Conservation (phyloP, 2,888 invertebrate species). For the Calliphora vomitoria region DNA sequence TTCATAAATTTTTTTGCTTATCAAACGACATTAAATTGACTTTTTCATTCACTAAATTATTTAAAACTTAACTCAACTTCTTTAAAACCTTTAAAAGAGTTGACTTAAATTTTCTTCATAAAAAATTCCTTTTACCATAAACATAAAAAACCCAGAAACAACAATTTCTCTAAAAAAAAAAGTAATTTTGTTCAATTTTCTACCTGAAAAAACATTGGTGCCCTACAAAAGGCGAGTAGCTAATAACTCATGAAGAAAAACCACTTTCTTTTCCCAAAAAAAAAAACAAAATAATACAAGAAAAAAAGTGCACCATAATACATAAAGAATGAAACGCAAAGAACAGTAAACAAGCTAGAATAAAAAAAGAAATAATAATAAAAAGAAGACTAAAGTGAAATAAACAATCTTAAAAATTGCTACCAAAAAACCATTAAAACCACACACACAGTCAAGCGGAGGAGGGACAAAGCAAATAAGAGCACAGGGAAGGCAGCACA, state of each 20-base stretch:
- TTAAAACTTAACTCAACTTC: not conserved
- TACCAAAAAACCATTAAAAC: constrained; percentile 69
- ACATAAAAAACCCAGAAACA: constrained; percentile 10
- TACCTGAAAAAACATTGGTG: constrained; percentile 71
- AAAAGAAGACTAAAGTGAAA: constrained; percentile 61
- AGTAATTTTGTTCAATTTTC: constrained; percentile 72
- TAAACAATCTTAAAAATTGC: constrained; percentile 68
- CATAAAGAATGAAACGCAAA: constrained; percentile 44
- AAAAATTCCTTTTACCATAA: not conserved
- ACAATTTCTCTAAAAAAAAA: constrained; percentile 35
- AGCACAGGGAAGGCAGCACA: constrained; percentile 1
- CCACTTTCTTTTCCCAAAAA: constrained; percentile 66
- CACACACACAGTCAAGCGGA: constrained; percentile 45
- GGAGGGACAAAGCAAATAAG: constrained; percentile 8
- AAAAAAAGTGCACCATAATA: constrained; percentile 36
- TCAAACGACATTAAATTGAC: no score
- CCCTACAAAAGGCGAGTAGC: constrained; percentile 70
- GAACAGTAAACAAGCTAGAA: constrained; percentile 22
- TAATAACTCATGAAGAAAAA: constrained; percentile 71
- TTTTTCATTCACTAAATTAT: no score
- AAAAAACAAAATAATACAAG: constrained; percentile 43
- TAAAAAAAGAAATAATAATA: constrained; percentile 42
- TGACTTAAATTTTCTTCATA: constrained; percentile 3
- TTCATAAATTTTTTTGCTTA: no score
- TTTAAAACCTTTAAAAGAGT: constrained; percentile 1